Evolutionary conservation across 2,888 invertebrate genomes (phyloP), one percentile per base, ranked within the genome.

Genomic region (Nomada ferruginata): DNA sequence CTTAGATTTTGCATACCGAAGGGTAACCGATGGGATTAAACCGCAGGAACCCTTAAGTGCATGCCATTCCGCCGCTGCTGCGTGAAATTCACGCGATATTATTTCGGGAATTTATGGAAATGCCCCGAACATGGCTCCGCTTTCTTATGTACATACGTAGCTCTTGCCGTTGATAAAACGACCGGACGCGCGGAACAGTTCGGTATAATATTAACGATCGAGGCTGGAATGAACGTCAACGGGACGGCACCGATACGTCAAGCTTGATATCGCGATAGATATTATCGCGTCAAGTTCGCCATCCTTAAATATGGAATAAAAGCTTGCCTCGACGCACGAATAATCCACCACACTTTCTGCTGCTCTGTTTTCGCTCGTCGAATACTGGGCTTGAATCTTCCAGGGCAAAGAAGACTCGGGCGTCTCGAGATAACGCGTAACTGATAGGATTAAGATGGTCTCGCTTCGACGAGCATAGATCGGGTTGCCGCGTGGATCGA

Each of bases 11-110:
- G 76, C 83, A 84, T 86, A 83, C 85, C 76, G 65, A 80, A 83
- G 87, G 87, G 90, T 91, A 90, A 90, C 91, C 85, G 85, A 91
- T 89, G 87, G 90, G 91, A 91, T 92, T 92, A 90, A 91, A 90
- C 57, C 74, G 74, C 70, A 42, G 64, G 36, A 76, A 65, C 74
- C 72, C 69, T 79, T 86, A 85, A 81, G 75, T 77, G 79, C 78
- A 71, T 82, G 66, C 77, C 77, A 66, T 81, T 69, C 26, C 60
- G 63, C 55, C 55, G 64, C 69, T 36, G 47, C 26, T 59, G 72
- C 72, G 69, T 63, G 77, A 83, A 83, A 77, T 81, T 70, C 65
- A 11, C 61, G 76, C 65, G 73, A 81, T 73, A 83, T 83, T 81
- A 79, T 77, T 82, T 79, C 53, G 75, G 61, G 59, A 77, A 74